Evolutionary conservation across 2,888 invertebrate species (phyloP).

Genomic region (Agonum fuliginosum): DNA sequence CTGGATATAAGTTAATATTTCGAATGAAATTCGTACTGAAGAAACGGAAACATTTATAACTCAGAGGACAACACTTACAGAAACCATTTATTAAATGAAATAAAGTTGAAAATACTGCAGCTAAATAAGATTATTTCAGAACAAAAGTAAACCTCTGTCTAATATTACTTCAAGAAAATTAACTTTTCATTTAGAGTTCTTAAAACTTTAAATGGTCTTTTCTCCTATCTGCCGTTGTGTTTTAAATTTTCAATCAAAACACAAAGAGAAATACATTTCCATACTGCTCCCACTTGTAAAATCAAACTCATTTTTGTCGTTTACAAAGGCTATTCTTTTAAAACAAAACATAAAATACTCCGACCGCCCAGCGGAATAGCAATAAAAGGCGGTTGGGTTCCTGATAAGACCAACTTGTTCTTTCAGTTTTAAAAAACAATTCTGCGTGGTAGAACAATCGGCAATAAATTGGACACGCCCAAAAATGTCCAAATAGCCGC

Average conservation of each 20-base stretch:
- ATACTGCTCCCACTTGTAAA: conserved; percentile 23
- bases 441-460: conserved; percentile 6
- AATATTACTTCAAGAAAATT: conserved; percentile 21
- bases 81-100: conserved; percentile 27
- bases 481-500: neutral
- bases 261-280: neutral
- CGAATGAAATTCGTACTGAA: conserved; percentile 14
- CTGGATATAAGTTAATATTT: neutral
- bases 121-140: conserved; percentile 1
- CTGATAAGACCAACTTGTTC: conserved; percentile 11
- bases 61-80: neutral
- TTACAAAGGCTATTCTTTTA: conserved; percentile 26
- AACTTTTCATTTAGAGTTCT: conserved; percentile 9
- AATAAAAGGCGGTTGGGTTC: conserved; percentile 10
- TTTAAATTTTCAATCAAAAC: too few relatives aligned
- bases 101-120: conserved; percentile 17
- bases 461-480: conserved; percentile 25
- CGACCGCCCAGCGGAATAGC: neutral
- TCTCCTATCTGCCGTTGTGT: too few relatives aligned
- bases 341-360: conserved; percentile 24
- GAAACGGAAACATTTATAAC: conserved; percentile 9
- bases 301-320: conserved; percentile 29
- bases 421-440: conserved; percentile 18
- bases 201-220: too few relatives aligned
- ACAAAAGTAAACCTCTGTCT: neutral